Evolutionary conservation across 1,140 invertebrate genomes (phyloP).

Genomic region (Polypedilum vanderplanki): DNA sequence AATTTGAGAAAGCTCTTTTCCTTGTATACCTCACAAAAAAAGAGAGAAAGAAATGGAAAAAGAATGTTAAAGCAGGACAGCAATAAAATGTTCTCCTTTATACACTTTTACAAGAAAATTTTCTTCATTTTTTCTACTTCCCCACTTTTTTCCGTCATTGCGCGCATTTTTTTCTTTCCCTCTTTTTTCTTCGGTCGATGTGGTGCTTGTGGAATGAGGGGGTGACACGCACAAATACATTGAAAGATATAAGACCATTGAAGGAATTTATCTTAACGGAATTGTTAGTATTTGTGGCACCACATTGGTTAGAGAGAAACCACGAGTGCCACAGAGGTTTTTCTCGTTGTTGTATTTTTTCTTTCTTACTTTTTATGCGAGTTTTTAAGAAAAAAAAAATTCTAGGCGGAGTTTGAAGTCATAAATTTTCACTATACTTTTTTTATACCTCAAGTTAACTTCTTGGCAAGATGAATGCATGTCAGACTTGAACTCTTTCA

Average conservation of each 20-base stretch:
- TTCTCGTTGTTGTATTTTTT: conserved; percentile 16
- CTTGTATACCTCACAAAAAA: too few relatives aligned
- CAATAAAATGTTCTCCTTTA: not conserved
- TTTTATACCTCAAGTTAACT: not conserved
- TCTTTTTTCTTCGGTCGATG: not conserved
- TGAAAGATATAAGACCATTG: not conserved
- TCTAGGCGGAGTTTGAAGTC: not conserved
- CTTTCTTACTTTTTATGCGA: not conserved
- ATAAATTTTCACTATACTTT: not conserved
- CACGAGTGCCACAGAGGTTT: conserved; percentile 15
- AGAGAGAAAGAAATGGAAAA: not conserved
- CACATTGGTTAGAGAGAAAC: conserved; percentile 1
- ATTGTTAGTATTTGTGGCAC: conserved; percentile 17
- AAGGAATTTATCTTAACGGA: conserved; percentile 5
- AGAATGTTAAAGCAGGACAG: not conserved
- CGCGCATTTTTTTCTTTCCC: conserved; percentile 7
- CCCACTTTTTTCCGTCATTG: not conserved
- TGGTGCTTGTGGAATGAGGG: not conserved
- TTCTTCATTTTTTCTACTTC: conserved; percentile 10
- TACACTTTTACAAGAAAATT: not conserved
- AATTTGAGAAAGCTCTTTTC: not conserved
- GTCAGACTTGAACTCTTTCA: not conserved
- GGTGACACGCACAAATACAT: not conserved
- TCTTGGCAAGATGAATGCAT: not conserved
- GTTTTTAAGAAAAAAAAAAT: not conserved